Evolutionary conservation across 2,113 vertebrate genomes (phyloP).

Genomic region (Chloroceryle aenea): DNA sequence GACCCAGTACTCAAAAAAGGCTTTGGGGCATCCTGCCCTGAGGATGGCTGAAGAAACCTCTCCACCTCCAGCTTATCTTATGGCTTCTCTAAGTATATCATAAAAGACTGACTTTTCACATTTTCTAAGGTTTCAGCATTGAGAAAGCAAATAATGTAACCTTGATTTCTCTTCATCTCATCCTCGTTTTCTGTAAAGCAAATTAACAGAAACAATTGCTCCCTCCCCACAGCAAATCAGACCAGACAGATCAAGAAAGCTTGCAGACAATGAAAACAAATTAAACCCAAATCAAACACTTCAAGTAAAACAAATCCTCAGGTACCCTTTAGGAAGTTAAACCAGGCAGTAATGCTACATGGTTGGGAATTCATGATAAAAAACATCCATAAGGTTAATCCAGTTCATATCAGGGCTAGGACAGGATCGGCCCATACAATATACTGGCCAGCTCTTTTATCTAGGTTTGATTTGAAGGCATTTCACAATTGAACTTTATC

Average conservation of each 20-base stretch:
- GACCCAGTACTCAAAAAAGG: not conserved
- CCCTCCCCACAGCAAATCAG: not conserved
- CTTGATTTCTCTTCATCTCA: not conserved
- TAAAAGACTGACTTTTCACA: not conserved
- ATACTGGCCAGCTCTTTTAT: not conserved
- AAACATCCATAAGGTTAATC: not conserved
- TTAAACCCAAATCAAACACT: not conserved
- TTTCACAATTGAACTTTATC: not conserved
- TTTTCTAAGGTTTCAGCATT: not conserved
- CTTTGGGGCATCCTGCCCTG: not conserved
- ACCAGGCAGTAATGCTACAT: not conserved
- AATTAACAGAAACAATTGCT: not conserved
- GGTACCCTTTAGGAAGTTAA: not conserved
- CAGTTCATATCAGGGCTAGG: not conserved
- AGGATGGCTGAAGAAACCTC: not conserved
- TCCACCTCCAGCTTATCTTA: not conserved
- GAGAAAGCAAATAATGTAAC: not conserved
- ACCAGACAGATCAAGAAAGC: not conserved
- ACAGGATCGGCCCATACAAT: not conserved
- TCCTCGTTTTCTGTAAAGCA: not conserved
- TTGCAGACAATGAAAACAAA: not conserved
- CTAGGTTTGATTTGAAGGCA: not conserved
- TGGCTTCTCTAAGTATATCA: not conserved
- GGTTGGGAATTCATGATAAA: not conserved
- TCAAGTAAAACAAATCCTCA: not conserved